Evolutionary conservation across 30 jellyfish, hydroid and myxozoan species (phyloP).

Genomic region (Rhopilema esculentum): DNA sequence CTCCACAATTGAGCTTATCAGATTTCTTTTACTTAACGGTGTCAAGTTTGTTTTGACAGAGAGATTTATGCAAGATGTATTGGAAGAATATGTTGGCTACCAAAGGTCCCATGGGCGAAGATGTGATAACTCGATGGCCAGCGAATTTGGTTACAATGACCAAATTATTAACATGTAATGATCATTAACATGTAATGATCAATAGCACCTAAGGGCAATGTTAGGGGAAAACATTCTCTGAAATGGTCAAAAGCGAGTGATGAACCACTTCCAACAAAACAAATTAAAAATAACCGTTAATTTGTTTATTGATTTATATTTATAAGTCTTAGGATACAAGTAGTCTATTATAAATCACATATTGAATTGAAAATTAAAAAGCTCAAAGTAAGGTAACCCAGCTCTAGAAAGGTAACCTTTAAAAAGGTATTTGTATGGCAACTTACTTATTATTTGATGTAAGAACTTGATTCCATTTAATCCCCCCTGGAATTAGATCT

Average conservation of each 20-base stretch:
- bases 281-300: background rate
- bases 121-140: slow-evolving; percentile 27
- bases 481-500: background rate
- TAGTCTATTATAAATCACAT: background rate
- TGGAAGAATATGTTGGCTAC: slow-evolving; percentile 21
- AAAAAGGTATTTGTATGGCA: background rate
- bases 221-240: slow-evolving; percentile 3
- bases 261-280: slow-evolving; percentile 19
- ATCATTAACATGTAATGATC: no score
- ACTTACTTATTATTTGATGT: background rate
- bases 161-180: slow-evolving; percentile 12
- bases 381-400: background rate
- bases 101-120: slow-evolving; percentile 10
- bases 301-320: background rate
- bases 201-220: slow-evolving; percentile 25
- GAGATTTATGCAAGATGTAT: slow-evolving; percentile 5
- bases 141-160: slow-evolving; percentile 50
- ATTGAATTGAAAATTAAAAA: background rate
- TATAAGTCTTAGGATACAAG: background rate
- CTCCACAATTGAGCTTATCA: background rate
- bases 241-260: slow-evolving; percentile 4
- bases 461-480: background rate
- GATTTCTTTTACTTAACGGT: slow-evolving; percentile 2
- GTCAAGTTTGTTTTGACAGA: slow-evolving; percentile 16
- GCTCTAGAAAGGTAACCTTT: no score